phyloP scores from a whole-genome alignment of 2,113 vertebrate genomes.

The Spea bombifrons region DNA sequence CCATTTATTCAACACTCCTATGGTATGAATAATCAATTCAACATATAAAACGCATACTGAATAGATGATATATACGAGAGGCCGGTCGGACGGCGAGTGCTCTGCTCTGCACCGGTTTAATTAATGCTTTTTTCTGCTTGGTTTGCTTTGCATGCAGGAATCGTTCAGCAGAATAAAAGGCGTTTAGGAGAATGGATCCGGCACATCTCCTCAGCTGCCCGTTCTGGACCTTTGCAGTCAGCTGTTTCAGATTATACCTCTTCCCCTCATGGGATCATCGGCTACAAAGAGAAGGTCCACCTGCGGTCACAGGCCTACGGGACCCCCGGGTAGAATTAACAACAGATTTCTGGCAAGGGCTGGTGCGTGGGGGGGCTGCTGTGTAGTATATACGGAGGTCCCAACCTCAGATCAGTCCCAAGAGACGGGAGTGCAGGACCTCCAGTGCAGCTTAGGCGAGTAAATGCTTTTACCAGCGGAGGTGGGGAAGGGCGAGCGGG shows the following conservation, averaged over 20 bases:
- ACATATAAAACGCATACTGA: no score
- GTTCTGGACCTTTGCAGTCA: slow-evolving; percentile 51
- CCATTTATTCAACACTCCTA: no score
- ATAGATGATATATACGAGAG: no score
- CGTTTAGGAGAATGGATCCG: neutral
- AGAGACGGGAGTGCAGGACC: neutral
- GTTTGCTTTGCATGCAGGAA: no score
- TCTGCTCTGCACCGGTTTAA: no score
- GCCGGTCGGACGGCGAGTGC: no score
- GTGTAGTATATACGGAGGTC: slow-evolving; percentile 53
- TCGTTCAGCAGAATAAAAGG: neutral
- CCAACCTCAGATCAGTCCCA: slow-evolving; percentile 2
- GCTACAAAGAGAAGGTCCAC: slow-evolving; percentile 64
- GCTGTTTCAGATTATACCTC: slow-evolving; percentile 79
- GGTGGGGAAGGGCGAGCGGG: neutral
- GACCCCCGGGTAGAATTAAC: slow-evolving; percentile 69
- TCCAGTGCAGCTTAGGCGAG: neutral
- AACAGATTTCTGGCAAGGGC: slow-evolving; percentile 66
- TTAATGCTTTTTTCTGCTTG: no score
- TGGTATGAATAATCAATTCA: no score
- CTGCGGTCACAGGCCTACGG: slow-evolving; percentile 61
- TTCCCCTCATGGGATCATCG: slow-evolving; percentile 71
- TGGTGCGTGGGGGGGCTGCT: slow-evolving; percentile 53
- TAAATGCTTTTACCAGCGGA: neutral
- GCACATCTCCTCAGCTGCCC: slow-evolving; percentile 43